Evolutionary conservation across 2,888 invertebrate species (phyloP).

Genomic region (Idaea aversata): DNA sequence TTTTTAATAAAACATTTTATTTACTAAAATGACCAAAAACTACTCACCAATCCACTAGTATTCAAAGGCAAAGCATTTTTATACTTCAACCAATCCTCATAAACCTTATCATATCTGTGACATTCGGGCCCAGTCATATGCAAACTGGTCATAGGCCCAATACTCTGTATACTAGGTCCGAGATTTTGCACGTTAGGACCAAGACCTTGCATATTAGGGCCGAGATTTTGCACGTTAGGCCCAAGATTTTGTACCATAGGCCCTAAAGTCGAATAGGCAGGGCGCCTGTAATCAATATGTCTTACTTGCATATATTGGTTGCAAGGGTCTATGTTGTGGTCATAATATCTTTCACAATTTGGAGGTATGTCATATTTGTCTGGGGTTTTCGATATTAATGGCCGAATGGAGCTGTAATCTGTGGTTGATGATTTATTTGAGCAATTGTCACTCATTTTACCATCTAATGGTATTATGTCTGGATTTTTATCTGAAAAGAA

Average conservation of each 20-base stretch:
- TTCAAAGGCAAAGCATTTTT: slow-evolving; percentile 72
- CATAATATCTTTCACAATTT: slow-evolving; percentile 62
- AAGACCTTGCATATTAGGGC: slow-evolving; percentile 44
- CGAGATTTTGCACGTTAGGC: slow-evolving; percentile 43
- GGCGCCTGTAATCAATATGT: slow-evolving; percentile 61
- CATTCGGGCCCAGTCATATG: slow-evolving; percentile 58
- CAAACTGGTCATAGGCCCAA: slow-evolving; percentile 51
- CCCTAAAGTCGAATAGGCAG: slow-evolving; percentile 43
- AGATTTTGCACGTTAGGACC: slow-evolving; percentile 47
- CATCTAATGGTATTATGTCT: slow-evolving; percentile 73
- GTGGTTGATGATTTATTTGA: slow-evolving; percentile 72
- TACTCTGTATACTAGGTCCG: slow-evolving; percentile 42
- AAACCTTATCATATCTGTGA: slow-evolving; percentile 70
- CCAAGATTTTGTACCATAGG: slow-evolving; percentile 55
- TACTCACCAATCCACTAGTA: slow-evolving; percentile 69
- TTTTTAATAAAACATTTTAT: slow-evolving; percentile 15
- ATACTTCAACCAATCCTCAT: slow-evolving; percentile 79
- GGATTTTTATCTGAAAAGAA: slow-evolving; percentile 71
- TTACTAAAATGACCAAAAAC: slow-evolving; percentile 2
- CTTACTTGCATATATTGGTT: slow-evolving; percentile 69
- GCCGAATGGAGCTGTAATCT: slow-evolving; percentile 68
- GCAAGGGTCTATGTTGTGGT: slow-evolving; percentile 62
- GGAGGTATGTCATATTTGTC: slow-evolving; percentile 65
- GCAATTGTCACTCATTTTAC: slow-evolving; percentile 72
- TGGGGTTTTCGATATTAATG: slow-evolving; percentile 61